Conservation (phyloP, 64 coral and sea anemone species). For the Montipora capricornis region DNA sequence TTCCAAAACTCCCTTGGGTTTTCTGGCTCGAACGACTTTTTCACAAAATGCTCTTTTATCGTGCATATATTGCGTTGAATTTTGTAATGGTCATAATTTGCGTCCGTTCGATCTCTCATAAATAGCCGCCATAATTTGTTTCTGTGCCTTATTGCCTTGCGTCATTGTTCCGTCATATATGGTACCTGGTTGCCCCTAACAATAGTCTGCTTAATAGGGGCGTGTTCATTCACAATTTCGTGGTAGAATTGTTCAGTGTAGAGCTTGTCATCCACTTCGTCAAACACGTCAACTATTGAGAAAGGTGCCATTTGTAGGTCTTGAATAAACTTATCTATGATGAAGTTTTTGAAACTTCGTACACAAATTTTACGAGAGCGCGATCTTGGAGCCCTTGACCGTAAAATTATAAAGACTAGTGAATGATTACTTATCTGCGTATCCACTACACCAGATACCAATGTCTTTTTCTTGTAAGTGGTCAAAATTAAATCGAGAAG, state of each 20-base stretch:
- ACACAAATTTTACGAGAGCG: slow-evolving; percentile 34
- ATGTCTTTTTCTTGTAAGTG: not conserved
- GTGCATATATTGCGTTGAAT: slow-evolving; percentile 46
- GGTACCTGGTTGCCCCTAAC: slow-evolving; percentile 44
- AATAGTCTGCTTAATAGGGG: slow-evolving; percentile 19
- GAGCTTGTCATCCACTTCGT: slow-evolving; percentile 32
- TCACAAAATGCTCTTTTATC: slow-evolving; percentile 37
- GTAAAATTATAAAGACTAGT: slow-evolving; percentile 17
- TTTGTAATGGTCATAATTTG: slow-evolving; percentile 45
- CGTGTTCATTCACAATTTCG: slow-evolving; percentile 38
- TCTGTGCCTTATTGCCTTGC: slow-evolving; percentile 23
- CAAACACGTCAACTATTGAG: slow-evolving; percentile 4
- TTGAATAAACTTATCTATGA: slow-evolving; percentile 3
- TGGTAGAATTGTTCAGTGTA: slow-evolving; percentile 21
- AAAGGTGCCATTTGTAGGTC: slow-evolving; percentile 20
- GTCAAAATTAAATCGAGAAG: slow-evolving; percentile 39
- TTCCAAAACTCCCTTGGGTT: slow-evolving; percentile 56
- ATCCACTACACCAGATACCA: slow-evolving; percentile 42
- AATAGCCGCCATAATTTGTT: slow-evolving; percentile 37
- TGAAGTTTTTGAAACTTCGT: slow-evolving; percentile 16
- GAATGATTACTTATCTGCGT: slow-evolving; percentile 47
- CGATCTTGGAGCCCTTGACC: not conserved
- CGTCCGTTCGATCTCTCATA: slow-evolving; percentile 9
- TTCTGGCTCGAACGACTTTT: slow-evolving; percentile 21
- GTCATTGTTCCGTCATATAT: slow-evolving; percentile 47